These are phyloP conservation scores for Zaprionus africanus DNA, from an alignment of 1,140 invertebrate genomes.

Conservation along the genomic window DNA sequence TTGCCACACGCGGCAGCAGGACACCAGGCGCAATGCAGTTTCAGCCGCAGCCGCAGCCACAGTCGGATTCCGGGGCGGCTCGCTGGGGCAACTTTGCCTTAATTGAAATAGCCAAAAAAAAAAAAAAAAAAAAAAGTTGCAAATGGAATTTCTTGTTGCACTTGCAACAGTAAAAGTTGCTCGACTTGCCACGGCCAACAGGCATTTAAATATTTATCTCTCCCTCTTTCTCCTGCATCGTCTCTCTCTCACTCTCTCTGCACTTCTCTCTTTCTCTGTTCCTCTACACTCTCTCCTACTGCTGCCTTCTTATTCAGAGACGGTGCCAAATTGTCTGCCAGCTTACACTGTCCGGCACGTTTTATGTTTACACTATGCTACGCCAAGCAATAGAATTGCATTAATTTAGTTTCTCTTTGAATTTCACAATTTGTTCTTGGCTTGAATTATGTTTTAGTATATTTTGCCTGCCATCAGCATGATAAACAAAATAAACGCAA, in stretches of 20 bases:
- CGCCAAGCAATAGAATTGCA: neutral
- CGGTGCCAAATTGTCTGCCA: slow-evolving; percentile 62
- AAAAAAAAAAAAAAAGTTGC: slow-evolving; percentile 19
- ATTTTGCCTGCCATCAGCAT: neutral
- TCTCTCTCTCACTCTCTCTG: neutral
- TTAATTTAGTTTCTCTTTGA: neutral
- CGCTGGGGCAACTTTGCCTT: slow-evolving; percentile 33
- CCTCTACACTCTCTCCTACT: neutral
- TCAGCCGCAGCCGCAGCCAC: neutral
- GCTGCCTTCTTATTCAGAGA: neutral
- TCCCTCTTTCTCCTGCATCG: neutral
- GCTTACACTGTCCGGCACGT: slow-evolving; percentile 16
- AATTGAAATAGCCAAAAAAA: slow-evolving; percentile 46
- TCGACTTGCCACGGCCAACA: slow-evolving; percentile 27
- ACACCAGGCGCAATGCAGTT: slow-evolving; percentile 27
- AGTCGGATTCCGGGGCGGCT: slow-evolving; percentile 32
- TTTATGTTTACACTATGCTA: neutral
- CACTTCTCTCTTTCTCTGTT: neutral
- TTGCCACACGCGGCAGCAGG: slow-evolving; percentile 31
- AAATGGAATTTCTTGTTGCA: slow-evolving; percentile 45
- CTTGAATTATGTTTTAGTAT: no score
- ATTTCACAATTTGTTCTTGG: neutral
- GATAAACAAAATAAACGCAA: neutral
- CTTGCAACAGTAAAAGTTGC: slow-evolving; percentile 51
- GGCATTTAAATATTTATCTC: slow-evolving; percentile 15